These are phyloP conservation scores for Agrotis segetum DNA, from an alignment of 2,888 invertebrate genomes.

Conservation along the genomic window DNA sequence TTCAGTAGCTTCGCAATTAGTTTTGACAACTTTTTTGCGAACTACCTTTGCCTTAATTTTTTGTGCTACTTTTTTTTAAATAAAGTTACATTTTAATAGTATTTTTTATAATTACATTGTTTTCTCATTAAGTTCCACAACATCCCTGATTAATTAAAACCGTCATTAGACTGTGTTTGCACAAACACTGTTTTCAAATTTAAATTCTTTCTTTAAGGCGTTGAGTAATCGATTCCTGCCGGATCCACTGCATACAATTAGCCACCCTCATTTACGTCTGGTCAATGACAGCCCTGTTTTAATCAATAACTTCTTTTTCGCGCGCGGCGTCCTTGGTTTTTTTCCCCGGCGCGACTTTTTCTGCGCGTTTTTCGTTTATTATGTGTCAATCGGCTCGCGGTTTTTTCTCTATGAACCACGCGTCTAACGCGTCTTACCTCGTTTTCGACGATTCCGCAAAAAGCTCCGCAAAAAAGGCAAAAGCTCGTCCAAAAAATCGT, in stretches of 20 bases:
- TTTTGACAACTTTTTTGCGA: slow-evolving; percentile 15
- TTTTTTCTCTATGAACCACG: slow-evolving; percentile 74
- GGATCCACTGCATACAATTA: slow-evolving; percentile 88
- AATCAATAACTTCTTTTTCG: slow-evolving; percentile 91
- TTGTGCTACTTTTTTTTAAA: neutral
- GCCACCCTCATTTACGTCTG: slow-evolving; percentile 90
- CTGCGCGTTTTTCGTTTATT: slow-evolving; percentile 89
- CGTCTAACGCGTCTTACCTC: slow-evolving; percentile 78
- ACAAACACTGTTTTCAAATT: slow-evolving; percentile 68
- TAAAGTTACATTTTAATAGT: neutral
- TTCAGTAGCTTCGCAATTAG: neutral
- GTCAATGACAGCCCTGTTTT: slow-evolving; percentile 90
- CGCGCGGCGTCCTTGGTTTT: slow-evolving; percentile 89
- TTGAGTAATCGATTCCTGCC: slow-evolving; percentile 79
- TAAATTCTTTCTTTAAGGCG: slow-evolving; percentile 70
- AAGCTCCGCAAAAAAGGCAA: slow-evolving; percentile 87
- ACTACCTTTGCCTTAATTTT: slow-evolving; percentile 19
- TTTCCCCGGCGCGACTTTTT: slow-evolving; percentile 89
- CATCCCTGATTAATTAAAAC: slow-evolving; percentile 47
- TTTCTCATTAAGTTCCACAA: slow-evolving; percentile 35
- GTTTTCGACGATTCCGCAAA: slow-evolving; percentile 85
- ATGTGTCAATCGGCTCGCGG: slow-evolving; percentile 85
- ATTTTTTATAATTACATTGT: slow-evolving; percentile 11
- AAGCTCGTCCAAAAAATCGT: slow-evolving; percentile 90
- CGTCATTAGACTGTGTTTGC: slow-evolving; percentile 51